Conservation (phyloP, 2,888 invertebrate species). For the Eupithecia subfuscata region DNA sequence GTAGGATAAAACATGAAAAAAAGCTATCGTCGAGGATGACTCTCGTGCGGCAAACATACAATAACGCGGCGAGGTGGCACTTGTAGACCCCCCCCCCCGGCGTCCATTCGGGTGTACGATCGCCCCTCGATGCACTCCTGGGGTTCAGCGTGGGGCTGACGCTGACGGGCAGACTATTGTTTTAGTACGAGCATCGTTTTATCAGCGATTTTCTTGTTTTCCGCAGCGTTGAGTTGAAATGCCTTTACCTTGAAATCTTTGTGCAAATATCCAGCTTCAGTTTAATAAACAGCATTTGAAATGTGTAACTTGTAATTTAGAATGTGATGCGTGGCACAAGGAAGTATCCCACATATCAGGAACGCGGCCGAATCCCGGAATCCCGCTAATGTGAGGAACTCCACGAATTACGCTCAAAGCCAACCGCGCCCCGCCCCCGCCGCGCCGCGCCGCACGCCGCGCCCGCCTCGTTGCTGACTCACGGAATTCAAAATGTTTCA, state of each 20-base stretch:
- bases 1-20: too few relatives aligned
- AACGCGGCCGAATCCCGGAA: constrained; percentile 17
- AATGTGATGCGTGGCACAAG: neutral
- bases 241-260: neutral
- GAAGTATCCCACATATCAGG: constrained; percentile 9
- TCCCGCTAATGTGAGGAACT: constrained; percentile 36
- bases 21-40: too few relatives aligned
- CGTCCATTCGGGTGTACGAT: constrained; percentile 38
- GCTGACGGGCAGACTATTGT: constrained; percentile 10
- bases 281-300: neutral
- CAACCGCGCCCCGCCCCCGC: constrained; percentile 14
- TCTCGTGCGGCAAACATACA: constrained; percentile 33
- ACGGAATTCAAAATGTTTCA: constrained; percentile 5
- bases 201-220: constrained; percentile 4
- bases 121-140: constrained; percentile 34
- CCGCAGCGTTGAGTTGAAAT: neutral
- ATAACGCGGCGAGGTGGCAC: constrained; percentile 31
- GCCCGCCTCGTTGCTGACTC: neutral
- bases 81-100: constrained; percentile 29
- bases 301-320: neutral
- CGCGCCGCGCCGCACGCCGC: neutral
- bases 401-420: constrained; percentile 42
- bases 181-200: constrained; percentile 1
- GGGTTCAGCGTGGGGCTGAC: neutral
- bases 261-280: neutral